Percentiles rank a stretch among this genome's conserved stretches.
Conservation (phyloP, 23 tunicate species). For the Ciona savignyi region DNA sequence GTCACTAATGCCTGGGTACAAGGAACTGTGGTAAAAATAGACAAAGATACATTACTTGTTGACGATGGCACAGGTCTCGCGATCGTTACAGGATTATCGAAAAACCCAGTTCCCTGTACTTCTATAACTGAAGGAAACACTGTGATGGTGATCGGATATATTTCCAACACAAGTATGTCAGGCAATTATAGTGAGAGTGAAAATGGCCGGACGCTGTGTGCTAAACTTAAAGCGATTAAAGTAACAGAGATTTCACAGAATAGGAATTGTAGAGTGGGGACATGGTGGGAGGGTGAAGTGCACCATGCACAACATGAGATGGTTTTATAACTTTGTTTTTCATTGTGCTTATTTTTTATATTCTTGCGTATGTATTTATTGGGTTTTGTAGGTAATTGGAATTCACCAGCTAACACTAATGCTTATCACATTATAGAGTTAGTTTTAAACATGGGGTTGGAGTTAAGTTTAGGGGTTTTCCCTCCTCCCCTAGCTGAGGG, state of each 20-base stretch:
- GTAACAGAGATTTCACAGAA: too few relatives aligned
- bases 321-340: too few relatives aligned
- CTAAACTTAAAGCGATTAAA: conserved; percentile 44
- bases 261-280: conserved; percentile 20
- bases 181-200: conserved; percentile 19
- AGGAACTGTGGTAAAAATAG: conserved; percentile 16
- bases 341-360: too few relatives aligned
- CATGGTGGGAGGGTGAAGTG: conserved; percentile 39
- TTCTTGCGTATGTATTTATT: too few relatives aligned
- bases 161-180: too few relatives aligned
- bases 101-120: conserved; percentile 16
- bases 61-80: conserved; percentile 50
- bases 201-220: background rate
- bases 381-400: too few relatives aligned
- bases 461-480: too few relatives aligned
- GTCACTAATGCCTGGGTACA: conserved; percentile 61
- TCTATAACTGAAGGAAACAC: conserved; percentile 4
- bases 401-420: too few relatives aligned
- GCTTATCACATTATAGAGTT: too few relatives aligned
- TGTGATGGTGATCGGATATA: conserved; percentile 45
- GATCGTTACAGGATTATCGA: conserved; percentile 40
- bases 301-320: conserved; percentile 34
- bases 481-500: too few relatives aligned
- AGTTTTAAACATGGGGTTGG: too few relatives aligned
- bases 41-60: conserved; percentile 22